phyloP scores from a whole-genome alignment of 2,113 vertebrate genomes.

The Cyanoramphus novaezelandiae region DNA sequence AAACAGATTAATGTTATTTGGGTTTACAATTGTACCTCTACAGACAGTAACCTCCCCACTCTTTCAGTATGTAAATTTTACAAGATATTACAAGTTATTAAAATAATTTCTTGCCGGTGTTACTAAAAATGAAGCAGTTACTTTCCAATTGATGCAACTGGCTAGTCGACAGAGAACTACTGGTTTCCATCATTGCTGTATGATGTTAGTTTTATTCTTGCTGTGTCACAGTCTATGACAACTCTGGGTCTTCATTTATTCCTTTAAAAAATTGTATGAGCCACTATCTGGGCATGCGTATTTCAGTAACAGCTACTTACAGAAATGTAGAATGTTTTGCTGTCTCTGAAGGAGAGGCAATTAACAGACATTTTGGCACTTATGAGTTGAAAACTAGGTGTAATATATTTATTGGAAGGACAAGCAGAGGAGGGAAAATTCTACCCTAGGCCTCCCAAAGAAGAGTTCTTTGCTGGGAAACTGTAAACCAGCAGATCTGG shows the following conservation, averaged over 20 bases:
- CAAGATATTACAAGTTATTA: not conserved
- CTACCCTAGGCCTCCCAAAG: not conserved
- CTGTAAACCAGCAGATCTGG: not conserved
- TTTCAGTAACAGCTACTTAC: not conserved
- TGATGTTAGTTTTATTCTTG: not conserved
- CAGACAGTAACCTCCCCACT: not conserved
- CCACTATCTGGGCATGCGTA: rapidly evolving
- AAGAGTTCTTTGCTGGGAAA: not conserved
- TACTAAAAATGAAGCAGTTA: not conserved
- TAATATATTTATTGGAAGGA: not conserved
- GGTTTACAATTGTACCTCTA: not conserved
- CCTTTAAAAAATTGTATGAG: not conserved
- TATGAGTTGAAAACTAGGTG: not conserved
- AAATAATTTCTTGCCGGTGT: not conserved
- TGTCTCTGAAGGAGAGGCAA: not conserved
- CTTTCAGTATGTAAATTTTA: not conserved
- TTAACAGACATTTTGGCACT: not conserved
- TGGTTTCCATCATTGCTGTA: not conserved
- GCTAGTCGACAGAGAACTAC: not conserved
- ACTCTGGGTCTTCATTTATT: not conserved
- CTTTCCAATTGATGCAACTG: not conserved
- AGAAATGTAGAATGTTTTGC: not conserved
- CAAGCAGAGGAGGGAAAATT: not conserved
- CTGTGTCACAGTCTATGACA: not conserved
- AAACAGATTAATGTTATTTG: not conserved